Conservation (phyloP, 2,888 invertebrate species). For the Rhopalosiphum nymphaeae region DNA sequence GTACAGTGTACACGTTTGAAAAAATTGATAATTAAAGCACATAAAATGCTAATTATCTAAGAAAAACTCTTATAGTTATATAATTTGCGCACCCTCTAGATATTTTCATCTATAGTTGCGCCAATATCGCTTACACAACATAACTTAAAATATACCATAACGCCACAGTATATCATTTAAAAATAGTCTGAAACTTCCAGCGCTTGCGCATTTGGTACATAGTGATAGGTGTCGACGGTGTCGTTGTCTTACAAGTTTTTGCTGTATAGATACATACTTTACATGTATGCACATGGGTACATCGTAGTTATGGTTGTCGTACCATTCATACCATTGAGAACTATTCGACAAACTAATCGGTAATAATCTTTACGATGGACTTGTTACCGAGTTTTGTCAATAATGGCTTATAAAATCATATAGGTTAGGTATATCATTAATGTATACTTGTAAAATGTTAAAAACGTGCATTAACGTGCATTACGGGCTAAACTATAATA, state of each 20-base stretch:
- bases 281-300: not conserved
- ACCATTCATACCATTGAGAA: not conserved
- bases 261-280: not conserved
- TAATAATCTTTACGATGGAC: not conserved
- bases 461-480: too few relatives aligned
- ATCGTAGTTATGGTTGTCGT: not conserved
- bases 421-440: not conserved
- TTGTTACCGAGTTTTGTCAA: not conserved
- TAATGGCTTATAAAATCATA: not conserved
- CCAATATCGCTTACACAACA: not conserved
- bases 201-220: not conserved
- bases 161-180: not conserved
- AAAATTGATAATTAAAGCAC: not conserved
- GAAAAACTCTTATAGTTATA: not conserved
- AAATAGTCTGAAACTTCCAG: not conserved
- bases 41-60: not conserved
- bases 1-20: not conserved
- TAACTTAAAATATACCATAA: conserved; percentile 3
- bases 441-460: not conserved
- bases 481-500: not conserved
- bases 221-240: not conserved
- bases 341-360: not conserved
- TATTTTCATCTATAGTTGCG: not conserved
- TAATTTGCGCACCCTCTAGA: not conserved
- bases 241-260: not conserved